Evolutionary conservation across 2,797 vertebrate species (phyloP).

Genomic region (Acanthopagrus latus): DNA sequence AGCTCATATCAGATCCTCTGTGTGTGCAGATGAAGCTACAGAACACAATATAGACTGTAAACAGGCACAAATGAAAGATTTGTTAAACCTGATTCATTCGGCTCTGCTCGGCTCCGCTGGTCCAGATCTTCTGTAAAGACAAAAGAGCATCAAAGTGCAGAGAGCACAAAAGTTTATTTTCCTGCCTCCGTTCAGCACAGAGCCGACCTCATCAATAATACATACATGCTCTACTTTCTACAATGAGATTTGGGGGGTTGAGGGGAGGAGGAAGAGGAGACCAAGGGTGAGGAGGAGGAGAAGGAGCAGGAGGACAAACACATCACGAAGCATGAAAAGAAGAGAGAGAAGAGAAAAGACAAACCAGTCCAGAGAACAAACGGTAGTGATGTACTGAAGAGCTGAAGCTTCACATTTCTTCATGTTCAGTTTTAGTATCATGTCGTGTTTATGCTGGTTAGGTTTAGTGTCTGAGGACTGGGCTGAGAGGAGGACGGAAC

Average conservation of each 20-base stretch:
- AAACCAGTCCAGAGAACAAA: too few species aligned
- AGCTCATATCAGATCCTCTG: too few species aligned
- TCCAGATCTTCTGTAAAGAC: constrained; percentile 9
- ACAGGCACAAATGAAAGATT: not conserved
- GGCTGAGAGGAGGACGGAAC: too few species aligned
- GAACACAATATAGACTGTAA: not conserved
- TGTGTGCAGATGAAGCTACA: not conserved
- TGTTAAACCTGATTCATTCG: not conserved
- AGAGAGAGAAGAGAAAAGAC: not conserved
- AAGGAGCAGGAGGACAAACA: not conserved
- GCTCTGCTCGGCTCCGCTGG: not conserved
- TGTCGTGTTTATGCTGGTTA: too few species aligned
- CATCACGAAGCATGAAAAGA: too few species aligned
- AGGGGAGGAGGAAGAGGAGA: not conserved
- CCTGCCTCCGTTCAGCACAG: constrained; percentile 57
- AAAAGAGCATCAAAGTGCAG: constrained; percentile 44
- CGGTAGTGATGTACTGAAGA: too few species aligned
- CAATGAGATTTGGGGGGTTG: constrained; percentile 30
- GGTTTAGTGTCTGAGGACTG: too few species aligned
- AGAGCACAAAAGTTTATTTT: constrained; percentile 50
- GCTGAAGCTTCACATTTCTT: too few species aligned
- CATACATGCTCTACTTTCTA: constrained; percentile 67
- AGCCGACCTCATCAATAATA: constrained; percentile 66
- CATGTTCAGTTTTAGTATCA: too few species aligned
- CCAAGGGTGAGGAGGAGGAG: not conserved